Conservation (phyloP, 2,888 invertebrate species). For the Cryptus viduatorius region DNA sequence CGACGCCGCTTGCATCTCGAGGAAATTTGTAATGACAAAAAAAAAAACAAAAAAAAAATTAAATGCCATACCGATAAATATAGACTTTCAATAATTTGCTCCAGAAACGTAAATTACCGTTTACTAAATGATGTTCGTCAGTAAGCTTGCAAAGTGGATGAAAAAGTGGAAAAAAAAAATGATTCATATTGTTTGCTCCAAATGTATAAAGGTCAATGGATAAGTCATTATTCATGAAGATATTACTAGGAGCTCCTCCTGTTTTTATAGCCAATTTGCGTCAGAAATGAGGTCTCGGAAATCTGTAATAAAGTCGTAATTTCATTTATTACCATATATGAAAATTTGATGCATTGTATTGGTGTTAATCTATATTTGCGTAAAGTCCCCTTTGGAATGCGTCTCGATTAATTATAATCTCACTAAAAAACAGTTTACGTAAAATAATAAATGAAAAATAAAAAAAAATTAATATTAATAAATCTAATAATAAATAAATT, state of each 20-base stretch:
- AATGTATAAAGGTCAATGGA: constrained; percentile 68
- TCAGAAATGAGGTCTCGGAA: neutral
- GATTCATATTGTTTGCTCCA: constrained; percentile 2
- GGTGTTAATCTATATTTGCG: neutral
- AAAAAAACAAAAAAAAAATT: constrained; percentile 21
- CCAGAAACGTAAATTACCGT: neutral
- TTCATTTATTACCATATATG: neutral
- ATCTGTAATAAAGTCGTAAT: neutral
- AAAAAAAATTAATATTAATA: too few species aligned
- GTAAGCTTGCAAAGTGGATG: neutral
- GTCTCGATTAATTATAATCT: neutral
- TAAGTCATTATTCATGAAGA: constrained; percentile 59
- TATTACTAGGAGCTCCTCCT: constrained; percentile 4
- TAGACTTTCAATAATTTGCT: neutral
- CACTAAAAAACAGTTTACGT: neutral
- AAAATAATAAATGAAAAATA: too few species aligned
- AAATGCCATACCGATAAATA: constrained; percentile 2
- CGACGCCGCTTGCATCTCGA: constrained; percentile 29
- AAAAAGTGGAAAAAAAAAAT: constrained; percentile 14
- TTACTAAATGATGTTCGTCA: neutral
- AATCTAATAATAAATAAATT: too few species aligned
- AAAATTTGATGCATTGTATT: neutral
- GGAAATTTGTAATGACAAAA: neutral
- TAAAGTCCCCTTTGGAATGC: neutral
- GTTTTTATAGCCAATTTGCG: neutral